Conservation (phyloP, 1,140 invertebrate species). For the Lamellibrachia luymesi region DNA sequence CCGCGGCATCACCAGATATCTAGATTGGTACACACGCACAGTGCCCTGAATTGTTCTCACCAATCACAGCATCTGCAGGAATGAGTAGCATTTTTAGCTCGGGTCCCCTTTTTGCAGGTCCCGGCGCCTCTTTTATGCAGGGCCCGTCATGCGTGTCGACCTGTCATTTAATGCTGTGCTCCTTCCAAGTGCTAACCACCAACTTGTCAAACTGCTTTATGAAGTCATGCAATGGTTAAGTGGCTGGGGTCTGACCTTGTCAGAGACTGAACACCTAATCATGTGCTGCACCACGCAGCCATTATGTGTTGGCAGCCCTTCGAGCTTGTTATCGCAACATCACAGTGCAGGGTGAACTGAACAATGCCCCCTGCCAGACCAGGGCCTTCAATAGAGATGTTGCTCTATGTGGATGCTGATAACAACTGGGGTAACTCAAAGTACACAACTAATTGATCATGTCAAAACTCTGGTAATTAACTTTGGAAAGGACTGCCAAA, state of each 20-base stretch:
- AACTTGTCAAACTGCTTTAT: neutral
- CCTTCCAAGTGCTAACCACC: neutral
- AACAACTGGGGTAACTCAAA: neutral
- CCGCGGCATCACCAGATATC: neutral
- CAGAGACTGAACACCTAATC: neutral
- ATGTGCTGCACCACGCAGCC: neutral
- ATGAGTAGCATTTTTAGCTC: neutral
- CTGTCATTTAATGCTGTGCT: neutral
- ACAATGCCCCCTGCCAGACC: neutral
- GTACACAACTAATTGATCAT: neutral
- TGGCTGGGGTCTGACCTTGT: neutral
- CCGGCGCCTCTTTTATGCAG: neutral
- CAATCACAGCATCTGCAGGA: neutral
- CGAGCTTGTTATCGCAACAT: neutral
- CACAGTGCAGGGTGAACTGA: neutral
- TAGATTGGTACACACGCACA: neutral
- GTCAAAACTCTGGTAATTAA: neutral
- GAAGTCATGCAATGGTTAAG: neutral
- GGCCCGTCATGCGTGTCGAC: neutral
- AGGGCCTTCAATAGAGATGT: neutral
- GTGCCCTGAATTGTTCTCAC: neutral
- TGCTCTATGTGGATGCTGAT: neutral
- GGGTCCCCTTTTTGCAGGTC: neutral
- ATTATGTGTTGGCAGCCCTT: neutral
- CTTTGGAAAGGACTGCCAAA: neutral